These are phyloP conservation scores for Mnemiopsis leidyi DNA, from an alignment of 37 sponge, comb jelly and placozoan species.

Conservation along the genomic window DNA sequence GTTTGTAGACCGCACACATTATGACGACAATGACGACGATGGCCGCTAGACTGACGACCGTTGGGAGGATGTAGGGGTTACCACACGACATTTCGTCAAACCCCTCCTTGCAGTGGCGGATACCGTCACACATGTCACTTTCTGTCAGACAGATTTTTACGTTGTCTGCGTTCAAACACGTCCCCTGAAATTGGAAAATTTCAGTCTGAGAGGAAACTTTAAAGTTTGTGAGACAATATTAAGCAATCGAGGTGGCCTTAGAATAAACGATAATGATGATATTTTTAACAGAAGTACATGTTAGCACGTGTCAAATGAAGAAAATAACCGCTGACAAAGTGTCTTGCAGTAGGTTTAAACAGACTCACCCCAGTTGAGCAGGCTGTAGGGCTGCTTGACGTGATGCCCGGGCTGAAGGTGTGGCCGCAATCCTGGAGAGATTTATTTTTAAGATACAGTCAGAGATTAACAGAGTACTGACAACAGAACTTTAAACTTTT, in stretches of 20 bases:
- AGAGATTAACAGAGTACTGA: no score
- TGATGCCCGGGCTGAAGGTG: background rate
- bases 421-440: background rate
- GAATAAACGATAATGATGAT: no score
- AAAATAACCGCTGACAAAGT: no score
- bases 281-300: no score
- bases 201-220: no score
- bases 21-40: background rate
- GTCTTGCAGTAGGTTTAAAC: no score
- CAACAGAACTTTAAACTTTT: no score
- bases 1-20: constrained; percentile 28
- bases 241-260: no score
- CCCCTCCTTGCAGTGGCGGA: background rate
- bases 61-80: constrained; percentile 33
- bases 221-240: no score
- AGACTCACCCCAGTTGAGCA: background rate
- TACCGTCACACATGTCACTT: constrained; percentile 44
- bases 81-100: constrained; percentile 28
- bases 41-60: background rate
- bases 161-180: background rate
- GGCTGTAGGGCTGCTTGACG: background rate
- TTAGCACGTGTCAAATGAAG: no score
- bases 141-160: background rate
- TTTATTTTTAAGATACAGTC: no score
- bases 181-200: background rate